These are phyloP conservation scores for Lethrus apterus DNA, from an alignment of 1,140 invertebrate species.

Conservation along the genomic window DNA sequence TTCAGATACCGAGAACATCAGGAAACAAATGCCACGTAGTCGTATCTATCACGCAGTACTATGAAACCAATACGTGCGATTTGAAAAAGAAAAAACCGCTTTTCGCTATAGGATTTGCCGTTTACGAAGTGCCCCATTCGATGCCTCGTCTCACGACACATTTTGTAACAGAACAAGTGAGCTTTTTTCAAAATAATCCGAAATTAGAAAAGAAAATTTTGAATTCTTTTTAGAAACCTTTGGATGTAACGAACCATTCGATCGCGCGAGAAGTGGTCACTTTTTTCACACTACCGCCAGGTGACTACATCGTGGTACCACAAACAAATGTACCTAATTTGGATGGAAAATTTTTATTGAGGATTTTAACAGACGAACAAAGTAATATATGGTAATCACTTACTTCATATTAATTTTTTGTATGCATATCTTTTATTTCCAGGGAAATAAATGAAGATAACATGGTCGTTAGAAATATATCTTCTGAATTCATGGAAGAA, in stretches of 20 bases:
- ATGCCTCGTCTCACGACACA: conserved; percentile 53
- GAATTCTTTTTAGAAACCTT: conserved; percentile 46
- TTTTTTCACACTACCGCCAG: conserved; percentile 66
- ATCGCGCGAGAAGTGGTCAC: conserved; percentile 64
- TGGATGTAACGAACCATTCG: conserved; percentile 62
- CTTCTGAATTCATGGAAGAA: conserved; percentile 52
- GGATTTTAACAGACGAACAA: conserved; percentile 65
- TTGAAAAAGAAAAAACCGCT: conserved; percentile 44
- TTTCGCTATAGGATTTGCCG: conserved; percentile 59
- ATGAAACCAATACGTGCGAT: conserved; percentile 46
- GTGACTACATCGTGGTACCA: conserved; percentile 72
- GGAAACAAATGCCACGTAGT: conserved; percentile 63
- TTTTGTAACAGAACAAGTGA: conserved; percentile 55
- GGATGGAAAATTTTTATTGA: conserved; percentile 62
- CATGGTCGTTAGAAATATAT: conserved; percentile 58
- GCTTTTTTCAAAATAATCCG: conserved; percentile 1
- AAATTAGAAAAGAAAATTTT: not conserved
- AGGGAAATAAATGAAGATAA: conserved; percentile 76
- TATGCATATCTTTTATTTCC: conserved; percentile 23
- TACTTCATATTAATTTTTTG: conserved; percentile 12
- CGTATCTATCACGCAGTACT: conserved; percentile 64
- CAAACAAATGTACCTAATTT: conserved; percentile 62
- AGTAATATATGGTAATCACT: conserved; percentile 60
- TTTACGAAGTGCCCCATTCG: conserved; percentile 61
- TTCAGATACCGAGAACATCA: conserved; percentile 56